A percentile compares a stretch with the other conserved stretches of the same genome.
Evolutionary conservation across 2,888 invertebrate genomes (phyloP).

Genomic region (Scaptodrosophila latifasciaeformis): DNA sequence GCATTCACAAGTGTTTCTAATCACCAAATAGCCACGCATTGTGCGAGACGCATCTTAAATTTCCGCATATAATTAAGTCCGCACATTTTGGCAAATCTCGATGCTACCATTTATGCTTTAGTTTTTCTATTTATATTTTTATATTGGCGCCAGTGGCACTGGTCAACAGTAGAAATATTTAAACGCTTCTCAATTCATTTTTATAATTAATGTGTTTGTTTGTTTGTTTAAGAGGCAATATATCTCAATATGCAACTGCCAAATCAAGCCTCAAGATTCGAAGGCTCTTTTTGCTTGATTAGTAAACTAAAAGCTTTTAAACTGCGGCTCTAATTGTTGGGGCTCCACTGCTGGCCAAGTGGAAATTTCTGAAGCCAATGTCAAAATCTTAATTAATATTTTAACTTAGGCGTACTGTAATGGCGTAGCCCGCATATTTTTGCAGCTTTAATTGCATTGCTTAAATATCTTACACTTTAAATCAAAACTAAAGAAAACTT

Average conservation of each 20-base stretch:
- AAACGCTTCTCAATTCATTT: no score
- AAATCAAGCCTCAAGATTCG: no score
- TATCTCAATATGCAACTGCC: background rate
- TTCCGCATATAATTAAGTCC: slow-evolving; percentile 35
- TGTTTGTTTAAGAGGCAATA: slow-evolving; percentile 5
- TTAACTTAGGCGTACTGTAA: slow-evolving; percentile 2
- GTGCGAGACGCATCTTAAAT: slow-evolving; percentile 21
- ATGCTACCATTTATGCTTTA: background rate
- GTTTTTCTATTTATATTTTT: slow-evolving; percentile 8
- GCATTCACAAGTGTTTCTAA: slow-evolving; percentile 25
- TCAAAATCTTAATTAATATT: slow-evolving; percentile 29
- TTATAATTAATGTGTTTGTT: slow-evolving; percentile 22
- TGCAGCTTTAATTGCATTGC: background rate
- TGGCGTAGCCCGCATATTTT: slow-evolving; percentile 38
- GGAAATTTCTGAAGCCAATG: slow-evolving; percentile 25
- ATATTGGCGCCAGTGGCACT: slow-evolving; percentile 17
- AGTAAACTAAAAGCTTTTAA: slow-evolving; percentile 34
- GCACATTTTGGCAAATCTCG: slow-evolving; percentile 26
- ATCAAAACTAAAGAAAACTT: background rate
- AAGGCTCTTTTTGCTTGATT: slow-evolving; percentile 19
- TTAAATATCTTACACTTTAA: background rate
- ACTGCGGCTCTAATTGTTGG: slow-evolving; percentile 29
- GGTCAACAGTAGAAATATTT: slow-evolving; percentile 20
- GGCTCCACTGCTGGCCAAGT: slow-evolving; percentile 14
- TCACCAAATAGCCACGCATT: slow-evolving; percentile 1